Evolutionary conservation across 1,140 invertebrate genomes (phyloP).

Genomic region (Cataglyphis hispanica): DNA sequence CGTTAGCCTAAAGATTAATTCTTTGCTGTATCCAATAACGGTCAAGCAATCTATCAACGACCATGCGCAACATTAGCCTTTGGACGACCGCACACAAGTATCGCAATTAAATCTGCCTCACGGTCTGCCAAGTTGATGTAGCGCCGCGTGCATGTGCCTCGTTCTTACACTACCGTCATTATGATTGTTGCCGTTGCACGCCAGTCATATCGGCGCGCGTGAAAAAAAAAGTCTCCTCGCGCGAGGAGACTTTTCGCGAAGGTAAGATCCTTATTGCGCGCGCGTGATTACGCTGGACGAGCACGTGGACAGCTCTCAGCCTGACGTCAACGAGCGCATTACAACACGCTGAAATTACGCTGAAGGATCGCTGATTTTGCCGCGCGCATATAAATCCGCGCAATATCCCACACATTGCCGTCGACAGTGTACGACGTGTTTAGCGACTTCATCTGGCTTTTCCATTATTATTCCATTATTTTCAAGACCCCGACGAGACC

Average conservation of each 20-base stretch:
- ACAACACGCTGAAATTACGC: constrained; percentile 72
- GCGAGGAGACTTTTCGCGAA: constrained; percentile 27
- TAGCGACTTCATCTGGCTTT: constrained; percentile 81
- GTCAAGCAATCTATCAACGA: constrained; percentile 46
- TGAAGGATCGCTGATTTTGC: constrained; percentile 73
- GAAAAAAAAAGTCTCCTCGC: constrained; percentile 46
- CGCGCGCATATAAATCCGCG: constrained; percentile 55
- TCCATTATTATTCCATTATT: constrained; percentile 82
- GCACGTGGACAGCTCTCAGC: constrained; percentile 2
- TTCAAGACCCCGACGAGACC: constrained; percentile 74
- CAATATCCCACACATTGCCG: constrained; percentile 62
- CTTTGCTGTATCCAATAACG: constrained; percentile 28
- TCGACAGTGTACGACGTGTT: constrained; percentile 27
- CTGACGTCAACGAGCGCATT: constrained; percentile 63
- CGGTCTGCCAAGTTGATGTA: constrained; percentile 51
- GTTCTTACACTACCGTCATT: constrained; percentile 30
- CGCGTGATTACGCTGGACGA: not conserved
- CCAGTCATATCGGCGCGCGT: constrained; percentile 11
- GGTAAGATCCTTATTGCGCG: constrained; percentile 16
- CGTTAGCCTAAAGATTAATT: constrained; percentile 47
- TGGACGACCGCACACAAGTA: constrained; percentile 57
- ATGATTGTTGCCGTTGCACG: constrained; percentile 42
- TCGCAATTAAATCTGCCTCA: constrained; percentile 61
- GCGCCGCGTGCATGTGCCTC: constrained; percentile 6
- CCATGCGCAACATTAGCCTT: constrained; percentile 40